Evolutionary conservation across 2,797 vertebrate genomes (phyloP), one percentile per base, ranked within the genome.

Genomic region (Melanotaenia maccullochi): DNA sequence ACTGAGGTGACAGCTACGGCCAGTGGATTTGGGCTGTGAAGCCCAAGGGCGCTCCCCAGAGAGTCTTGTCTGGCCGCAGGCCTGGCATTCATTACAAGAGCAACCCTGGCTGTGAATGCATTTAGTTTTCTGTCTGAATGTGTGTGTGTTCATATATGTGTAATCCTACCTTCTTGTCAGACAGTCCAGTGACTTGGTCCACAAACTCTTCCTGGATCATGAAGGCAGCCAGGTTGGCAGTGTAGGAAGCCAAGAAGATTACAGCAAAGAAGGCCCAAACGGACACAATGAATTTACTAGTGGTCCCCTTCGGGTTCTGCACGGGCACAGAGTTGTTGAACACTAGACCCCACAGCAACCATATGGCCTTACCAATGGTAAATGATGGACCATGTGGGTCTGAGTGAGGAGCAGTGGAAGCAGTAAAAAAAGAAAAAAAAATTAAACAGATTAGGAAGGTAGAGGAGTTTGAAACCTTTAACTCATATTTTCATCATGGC

Each of bases 181-280:
- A 99, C 82, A 99, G 95, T 56, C 98, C 98, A 2, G 98, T 99
- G 88, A 99, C 97, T 85, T 99, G 97, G 93, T 99, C 98, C 80
- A 99, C 97, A 88, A 98, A 99, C 87, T 99, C 98, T 78, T 99
- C 98, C 86, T 99, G 98, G 89, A 99, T 99, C 98, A 99, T 99
- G 87, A 99, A 99, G 71, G 98, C 98, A n/a, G 98, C 98, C 92
- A 99, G 90, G 88, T 99, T 99, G 91, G 98, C 97, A 54, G 98
- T 99, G 86, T 99, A 99, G 75, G 97, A 99, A 83, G 98, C 98
- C 92, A 99, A 92, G 90, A 99, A 99, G 72, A 99, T 99, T 88
- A 99, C 97, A 0, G 98, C 98, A 6, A 99, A 99, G 95, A 99
- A 99, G 82, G 98, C 98, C 98, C 98, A 99, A 47, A 99, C 97